phyloP scores from a whole-genome alignment of 2,113 vertebrate genomes.

The Sakesphorus luctuosus region DNA sequence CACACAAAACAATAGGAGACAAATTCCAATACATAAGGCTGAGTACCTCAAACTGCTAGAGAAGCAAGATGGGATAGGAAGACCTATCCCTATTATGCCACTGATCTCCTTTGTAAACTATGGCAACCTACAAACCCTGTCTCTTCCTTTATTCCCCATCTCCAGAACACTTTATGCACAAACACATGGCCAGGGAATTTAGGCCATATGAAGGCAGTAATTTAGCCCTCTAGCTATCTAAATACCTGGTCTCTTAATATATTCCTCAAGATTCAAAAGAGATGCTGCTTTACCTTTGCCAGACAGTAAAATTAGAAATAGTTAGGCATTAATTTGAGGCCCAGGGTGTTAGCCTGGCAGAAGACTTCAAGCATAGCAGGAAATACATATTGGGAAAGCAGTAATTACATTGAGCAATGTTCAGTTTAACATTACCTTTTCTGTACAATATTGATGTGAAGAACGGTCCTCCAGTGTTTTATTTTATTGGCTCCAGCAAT shows the following conservation, averaged over 20 bases:
- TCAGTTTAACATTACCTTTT: neutral
- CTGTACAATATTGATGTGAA: neutral
- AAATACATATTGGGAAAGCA: neutral
- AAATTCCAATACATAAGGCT: neutral
- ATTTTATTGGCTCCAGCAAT: neutral
- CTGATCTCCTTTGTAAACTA: neutral
- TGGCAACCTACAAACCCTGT: neutral
- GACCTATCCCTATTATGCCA: neutral
- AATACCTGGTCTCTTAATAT: neutral
- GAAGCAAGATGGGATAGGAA: neutral
- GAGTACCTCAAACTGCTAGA: neutral
- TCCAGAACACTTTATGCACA: neutral
- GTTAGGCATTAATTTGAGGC: neutral
- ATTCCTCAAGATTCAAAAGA: slow-evolving; percentile 3
- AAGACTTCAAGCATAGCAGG: neutral
- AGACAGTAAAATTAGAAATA: neutral
- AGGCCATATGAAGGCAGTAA: neutral
- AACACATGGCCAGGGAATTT: neutral
- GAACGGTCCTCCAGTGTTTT: neutral
- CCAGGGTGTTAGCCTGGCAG: neutral
- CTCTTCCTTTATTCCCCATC: neutral
- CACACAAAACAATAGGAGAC: neutral
- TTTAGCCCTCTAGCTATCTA: neutral
- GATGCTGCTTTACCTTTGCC: neutral
- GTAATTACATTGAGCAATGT: neutral